These are phyloP conservation scores for Rhopalosiphum maidis DNA, from an alignment of 1,140 invertebrate genomes.

Conservation along the genomic window DNA sequence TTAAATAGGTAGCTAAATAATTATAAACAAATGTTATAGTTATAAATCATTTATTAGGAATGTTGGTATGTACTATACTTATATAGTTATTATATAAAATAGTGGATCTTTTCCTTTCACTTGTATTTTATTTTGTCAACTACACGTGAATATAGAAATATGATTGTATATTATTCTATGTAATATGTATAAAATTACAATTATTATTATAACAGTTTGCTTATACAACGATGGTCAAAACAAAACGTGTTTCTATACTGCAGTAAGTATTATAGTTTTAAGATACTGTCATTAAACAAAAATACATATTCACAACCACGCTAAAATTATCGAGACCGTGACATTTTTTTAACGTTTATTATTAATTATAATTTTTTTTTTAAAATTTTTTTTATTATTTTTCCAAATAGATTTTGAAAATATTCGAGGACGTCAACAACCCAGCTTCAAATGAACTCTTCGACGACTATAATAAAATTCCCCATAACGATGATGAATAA, in stretches of 20 bases:
- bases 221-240: background rate
- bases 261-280: background rate
- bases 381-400: background rate
- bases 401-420: slow-evolving; percentile 21
- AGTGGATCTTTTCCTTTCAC: slow-evolving; percentile 44
- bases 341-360: background rate
- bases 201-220: background rate
- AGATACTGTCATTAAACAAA: slow-evolving; percentile 1
- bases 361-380: slow-evolving; percentile 32
- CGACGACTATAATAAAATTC: background rate
- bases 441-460: slow-evolving; percentile 28
- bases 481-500: background rate
- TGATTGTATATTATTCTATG: background rate
- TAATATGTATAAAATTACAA: background rate
- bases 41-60: background rate
- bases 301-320: background rate
- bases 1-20: background rate
- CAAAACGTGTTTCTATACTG: background rate
- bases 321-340: background rate
- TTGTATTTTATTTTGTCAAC: slow-evolving; percentile 7
- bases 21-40: background rate
- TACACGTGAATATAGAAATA: background rate
- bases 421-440: slow-evolving; percentile 42
- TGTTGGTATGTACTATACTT: background rate
- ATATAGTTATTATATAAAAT: background rate